Evolutionary conservation across 1,140 invertebrate species (phyloP).

Genomic region (Brachionus rubens): DNA sequence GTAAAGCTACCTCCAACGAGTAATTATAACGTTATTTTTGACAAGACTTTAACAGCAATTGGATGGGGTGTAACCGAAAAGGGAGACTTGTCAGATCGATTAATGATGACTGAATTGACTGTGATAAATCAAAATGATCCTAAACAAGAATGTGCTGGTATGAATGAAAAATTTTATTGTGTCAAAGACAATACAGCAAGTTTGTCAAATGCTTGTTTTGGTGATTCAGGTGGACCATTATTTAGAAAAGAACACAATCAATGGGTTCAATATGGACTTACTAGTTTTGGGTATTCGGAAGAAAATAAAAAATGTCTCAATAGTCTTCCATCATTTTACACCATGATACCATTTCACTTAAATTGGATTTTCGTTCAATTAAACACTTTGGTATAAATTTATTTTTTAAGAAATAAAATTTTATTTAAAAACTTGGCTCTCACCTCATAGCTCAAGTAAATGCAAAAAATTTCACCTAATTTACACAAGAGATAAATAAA

Average conservation of each 20-base stretch:
- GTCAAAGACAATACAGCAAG: not conserved
- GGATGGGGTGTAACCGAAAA: not conserved
- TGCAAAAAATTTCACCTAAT: too few relatives aligned
- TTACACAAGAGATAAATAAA: too few relatives aligned
- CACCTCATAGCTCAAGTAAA: too few relatives aligned
- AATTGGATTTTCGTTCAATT: too few relatives aligned
- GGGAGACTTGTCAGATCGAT: not conserved
- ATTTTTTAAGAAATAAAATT: too few relatives aligned
- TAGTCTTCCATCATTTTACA: too few relatives aligned
- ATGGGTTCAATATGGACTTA: not conserved
- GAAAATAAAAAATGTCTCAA: too few relatives aligned
- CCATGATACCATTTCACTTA: too few relatives aligned
- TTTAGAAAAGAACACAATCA: not conserved
- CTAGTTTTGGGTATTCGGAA: conserved; percentile 15
- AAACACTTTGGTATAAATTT: too few relatives aligned
- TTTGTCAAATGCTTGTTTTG: not conserved
- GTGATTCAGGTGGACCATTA: conserved; percentile 7
- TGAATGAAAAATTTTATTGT: not conserved
- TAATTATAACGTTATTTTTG: not conserved
- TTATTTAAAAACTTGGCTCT: too few relatives aligned
- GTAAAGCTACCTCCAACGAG: not conserved
- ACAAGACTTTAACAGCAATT: not conserved
- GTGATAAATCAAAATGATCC: too few relatives aligned
- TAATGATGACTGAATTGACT: not conserved
- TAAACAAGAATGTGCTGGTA: not conserved